phyloP scores from a whole-genome alignment of 2,797 vertebrate genomes.

The Macropodus opercularis region DNA sequence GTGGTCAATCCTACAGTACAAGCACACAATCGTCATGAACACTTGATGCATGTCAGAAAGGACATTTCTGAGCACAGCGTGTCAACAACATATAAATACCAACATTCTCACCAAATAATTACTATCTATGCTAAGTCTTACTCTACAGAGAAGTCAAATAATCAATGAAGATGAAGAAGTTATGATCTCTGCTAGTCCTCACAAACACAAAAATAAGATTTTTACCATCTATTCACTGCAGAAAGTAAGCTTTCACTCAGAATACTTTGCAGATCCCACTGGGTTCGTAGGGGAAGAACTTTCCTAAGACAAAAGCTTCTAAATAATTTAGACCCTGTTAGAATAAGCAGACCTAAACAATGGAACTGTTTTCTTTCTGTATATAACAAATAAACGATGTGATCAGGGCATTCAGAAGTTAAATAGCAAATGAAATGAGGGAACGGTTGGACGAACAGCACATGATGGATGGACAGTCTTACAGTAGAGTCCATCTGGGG shows the following conservation, averaged over 20 bases:
- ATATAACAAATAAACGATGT: background rate
- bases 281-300: background rate
- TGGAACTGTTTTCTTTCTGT: background rate
- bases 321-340: background rate
- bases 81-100: background rate
- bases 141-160: background rate
- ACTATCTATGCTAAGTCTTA: too few relatives aligned
- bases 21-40: background rate
- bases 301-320: background rate
- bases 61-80: background rate
- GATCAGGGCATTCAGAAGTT: too few relatives aligned
- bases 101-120: too few relatives aligned
- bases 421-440: too few relatives aligned
- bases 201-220: background rate
- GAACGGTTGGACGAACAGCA: too few relatives aligned
- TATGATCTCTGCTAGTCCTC: background rate
- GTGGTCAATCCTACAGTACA: too few relatives aligned
- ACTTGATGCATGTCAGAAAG: background rate
- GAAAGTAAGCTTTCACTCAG: background rate
- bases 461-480: slow-evolving; percentile 14
- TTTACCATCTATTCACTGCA: background rate
- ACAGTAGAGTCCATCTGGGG: slow-evolving; percentile 17
- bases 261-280: background rate
- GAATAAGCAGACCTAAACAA: background rate
- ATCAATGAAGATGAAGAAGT: background rate